Conservation (phyloP, 1,140 invertebrate species). For the Gonioctena quinquepunctata region DNA sequence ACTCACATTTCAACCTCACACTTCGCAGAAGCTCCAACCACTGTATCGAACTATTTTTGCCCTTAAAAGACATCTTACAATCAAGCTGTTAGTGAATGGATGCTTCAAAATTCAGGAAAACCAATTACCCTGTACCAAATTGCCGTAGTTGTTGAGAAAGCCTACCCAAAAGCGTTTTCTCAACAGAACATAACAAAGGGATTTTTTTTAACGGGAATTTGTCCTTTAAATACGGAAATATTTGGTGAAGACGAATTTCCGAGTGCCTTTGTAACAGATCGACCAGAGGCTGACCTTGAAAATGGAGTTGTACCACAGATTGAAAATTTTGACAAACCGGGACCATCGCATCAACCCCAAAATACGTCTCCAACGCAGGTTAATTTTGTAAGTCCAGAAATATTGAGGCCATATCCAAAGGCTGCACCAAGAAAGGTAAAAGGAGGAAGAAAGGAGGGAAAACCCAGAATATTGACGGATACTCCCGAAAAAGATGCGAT, state of each 20-base stretch:
- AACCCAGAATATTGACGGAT: constrained; percentile 12
- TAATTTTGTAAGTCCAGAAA: constrained; percentile 6
- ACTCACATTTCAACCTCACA: constrained; percentile 48
- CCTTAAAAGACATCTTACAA: constrained; percentile 34
- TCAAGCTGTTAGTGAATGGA: constrained; percentile 33
- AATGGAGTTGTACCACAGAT: not conserved
- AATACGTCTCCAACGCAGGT: no score
- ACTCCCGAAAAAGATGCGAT: constrained; percentile 14
- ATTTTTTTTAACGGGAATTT: constrained; percentile 14
- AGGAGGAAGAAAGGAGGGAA: constrained; percentile 10
- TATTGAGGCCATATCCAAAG: constrained; percentile 18
- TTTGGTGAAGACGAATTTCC: constrained; percentile 18
- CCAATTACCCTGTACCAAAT: constrained; percentile 46
- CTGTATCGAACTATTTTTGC: constrained; percentile 54
- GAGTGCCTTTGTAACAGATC: not conserved
- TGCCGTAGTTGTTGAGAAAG: constrained; percentile 29
- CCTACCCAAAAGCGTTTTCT: constrained; percentile 22
- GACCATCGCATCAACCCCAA: not conserved
- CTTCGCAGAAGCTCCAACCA: constrained; percentile 53
- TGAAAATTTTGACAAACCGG: not conserved
- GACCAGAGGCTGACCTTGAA: not conserved
- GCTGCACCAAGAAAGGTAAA: constrained; percentile 16
- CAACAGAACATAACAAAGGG: constrained; percentile 12
- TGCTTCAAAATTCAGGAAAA: constrained; percentile 39
- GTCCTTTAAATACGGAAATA: constrained; percentile 9